Conservation (phyloP, 2,888 invertebrate species). For the Omphaloscelis lunosa region DNA sequence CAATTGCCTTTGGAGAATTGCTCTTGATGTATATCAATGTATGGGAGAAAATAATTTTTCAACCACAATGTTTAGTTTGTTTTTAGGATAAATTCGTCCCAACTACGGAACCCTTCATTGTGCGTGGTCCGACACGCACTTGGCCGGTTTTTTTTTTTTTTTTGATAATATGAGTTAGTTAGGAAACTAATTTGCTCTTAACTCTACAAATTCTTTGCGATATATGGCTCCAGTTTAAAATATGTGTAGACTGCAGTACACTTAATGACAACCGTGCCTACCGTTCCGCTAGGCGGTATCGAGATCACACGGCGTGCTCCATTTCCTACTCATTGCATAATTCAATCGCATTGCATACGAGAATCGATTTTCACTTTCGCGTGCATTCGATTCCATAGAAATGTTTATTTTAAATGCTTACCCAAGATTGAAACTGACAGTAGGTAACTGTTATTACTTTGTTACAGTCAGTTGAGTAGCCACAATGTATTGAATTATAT, state of each 20-base stretch:
- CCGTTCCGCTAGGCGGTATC: conserved; percentile 80
- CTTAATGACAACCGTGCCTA: conserved; percentile 76
- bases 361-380: conserved; percentile 87
- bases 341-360: conserved; percentile 77
- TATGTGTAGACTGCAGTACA: conserved; percentile 50
- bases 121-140: too few species aligned
- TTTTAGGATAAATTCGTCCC: too few species aligned
- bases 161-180: not conserved
- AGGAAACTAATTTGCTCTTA: not conserved
- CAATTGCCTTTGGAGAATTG: too few species aligned
- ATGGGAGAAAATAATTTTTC: too few species aligned
- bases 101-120: too few species aligned
- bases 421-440: conserved; percentile 55
- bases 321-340: conserved; percentile 85
- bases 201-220: not conserved
- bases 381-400: conserved; percentile 71
- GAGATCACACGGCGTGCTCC: conserved; percentile 81
- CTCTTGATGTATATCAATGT: too few species aligned
- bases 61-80: too few species aligned
- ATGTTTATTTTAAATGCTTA: conserved; percentile 59
- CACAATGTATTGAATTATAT: conserved; percentile 50
- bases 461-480: conserved; percentile 20
- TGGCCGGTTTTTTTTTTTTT: not conserved
- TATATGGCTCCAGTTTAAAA: conserved; percentile 29
- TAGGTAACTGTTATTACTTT: conserved; percentile 44